Evolutionary conservation across 1,140 invertebrate genomes (phyloP), one percentile per base, ranked within the genome.

Genomic region (Zelostemma sp.): DNA sequence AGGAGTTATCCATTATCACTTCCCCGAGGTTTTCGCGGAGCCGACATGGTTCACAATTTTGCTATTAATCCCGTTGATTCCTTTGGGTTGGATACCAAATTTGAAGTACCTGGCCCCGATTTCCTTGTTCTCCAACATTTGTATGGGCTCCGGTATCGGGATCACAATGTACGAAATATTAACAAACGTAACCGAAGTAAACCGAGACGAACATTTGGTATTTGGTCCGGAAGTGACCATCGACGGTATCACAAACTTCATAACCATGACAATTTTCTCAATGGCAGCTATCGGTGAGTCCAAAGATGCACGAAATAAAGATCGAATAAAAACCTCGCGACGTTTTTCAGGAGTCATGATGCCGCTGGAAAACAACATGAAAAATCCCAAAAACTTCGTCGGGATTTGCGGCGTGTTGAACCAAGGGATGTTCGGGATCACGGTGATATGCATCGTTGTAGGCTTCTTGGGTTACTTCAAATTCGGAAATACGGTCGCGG

Each of bases 291-390:
- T 94, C 71, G 93, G 93, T 75, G 91, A 92, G 8, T 28, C 8
- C 3, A 28, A 28, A 28, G 3, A 4, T 4, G 8, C 8, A 28
- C 8, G 25, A 28, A 4, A 28, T 28, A 4, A 3, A 28, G 8
- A 28, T 4, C 8, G 25, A 28, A 28, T 28, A 28, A 28, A 4
- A 28, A n/a, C n/a, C n/a, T n/a, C n/a, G n/a, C n/a, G n/a, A n/a
- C n/a, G n/a, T n/a, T 38, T 63, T 55, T 16, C 33, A 82, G 80
- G 83, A 57, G 83, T 83, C 33, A 88, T 97, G 2, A 93, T 98
- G 90, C 96, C 96, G 0, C 82, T 98, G 60, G 95, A 97, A 82
- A 97, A 97, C 76, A 92, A 91, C 53, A 97, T 97, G 95, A 91
- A 91, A 80, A 92, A 90, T 3, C 94, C 94, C 0, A 86, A 91